These are phyloP conservation scores for Omphaloscelis lunosa DNA, from an alignment of 2,888 invertebrate genomes.

Conservation along the genomic window DNA sequence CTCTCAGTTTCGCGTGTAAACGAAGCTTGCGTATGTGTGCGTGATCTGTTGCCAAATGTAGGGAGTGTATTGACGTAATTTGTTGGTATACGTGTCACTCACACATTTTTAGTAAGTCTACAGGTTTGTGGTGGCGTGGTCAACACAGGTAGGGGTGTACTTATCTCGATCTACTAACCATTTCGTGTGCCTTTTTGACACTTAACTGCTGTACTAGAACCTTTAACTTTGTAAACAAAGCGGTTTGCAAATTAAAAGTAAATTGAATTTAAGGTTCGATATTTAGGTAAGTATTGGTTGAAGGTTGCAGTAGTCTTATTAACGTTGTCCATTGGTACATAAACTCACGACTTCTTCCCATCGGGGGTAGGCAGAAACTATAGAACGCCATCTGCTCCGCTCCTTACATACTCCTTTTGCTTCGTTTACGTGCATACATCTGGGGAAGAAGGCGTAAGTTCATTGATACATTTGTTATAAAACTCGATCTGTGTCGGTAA, in stretches of 20 bases:
- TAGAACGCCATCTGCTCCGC: no score
- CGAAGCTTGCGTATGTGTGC: constrained; percentile 6
- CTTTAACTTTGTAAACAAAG: constrained; percentile 64
- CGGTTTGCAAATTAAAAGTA: constrained; percentile 53
- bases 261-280: constrained; percentile 27
- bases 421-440: no score
- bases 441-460: no score
- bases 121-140: constrained; percentile 59
- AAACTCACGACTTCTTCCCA: no score
- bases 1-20: neutral
- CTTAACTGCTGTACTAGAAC: constrained; percentile 74
- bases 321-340: neutral
- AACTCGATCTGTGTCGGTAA: neutral
- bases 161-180: constrained; percentile 84
- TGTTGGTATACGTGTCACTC: constrained; percentile 36
- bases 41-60: constrained; percentile 6
- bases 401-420: no score
- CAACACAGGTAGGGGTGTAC: constrained; percentile 83
- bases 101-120: constrained; percentile 53
- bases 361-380: neutral
- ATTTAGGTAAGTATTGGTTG: constrained; percentile 21
- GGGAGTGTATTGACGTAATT: neutral
- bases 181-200: constrained; percentile 86
- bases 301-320: constrained; percentile 5
- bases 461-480: neutral